Base-by-base conservation (phyloP, 2,888 invertebrate genomes). In the Andrena minutula region DNA sequence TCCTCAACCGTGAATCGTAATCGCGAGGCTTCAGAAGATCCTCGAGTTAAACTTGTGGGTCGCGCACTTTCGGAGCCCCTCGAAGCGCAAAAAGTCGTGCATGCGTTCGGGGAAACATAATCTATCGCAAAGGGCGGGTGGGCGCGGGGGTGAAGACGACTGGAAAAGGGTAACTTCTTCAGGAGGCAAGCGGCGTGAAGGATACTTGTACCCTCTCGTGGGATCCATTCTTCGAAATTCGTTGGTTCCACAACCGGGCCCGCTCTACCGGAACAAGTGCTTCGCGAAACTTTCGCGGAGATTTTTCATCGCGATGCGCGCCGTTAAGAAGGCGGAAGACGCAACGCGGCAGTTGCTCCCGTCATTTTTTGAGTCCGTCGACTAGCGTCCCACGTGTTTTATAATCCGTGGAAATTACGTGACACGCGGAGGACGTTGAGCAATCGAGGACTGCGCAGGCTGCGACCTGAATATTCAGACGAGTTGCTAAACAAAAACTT, bases 191-290 rank as follows among this genome's bases (percentile, higher is more conserved):
- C 70, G 77, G 82, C 85, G 85, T 86, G 64, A 85, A 75, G 77
- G 72, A 85, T 79, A 71, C 78, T 77, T 49, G 70, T 49, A 41
- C 65, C 61, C 75, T 76, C 71, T 78, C 47, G 32, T 71, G 61
- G 64, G 68, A 71, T 88, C 79, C 73, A 84, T 85, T 89, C 86
- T 86, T 86, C 76, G 81, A 80, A 79, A 85, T 83, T 83, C 83
- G 79, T 49, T 69, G 82, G 77, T 80, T 82, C 64, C 74, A 78
- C 58, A 63, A 75, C 41, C 41, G 30, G 6, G 20, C 1, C 20
- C 69, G 75, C 63, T 75, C 79, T 82, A 63, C 72, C 80, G 83
- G 83, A 87, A 85, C 64, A 75, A 84, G 72, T 66, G 28, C 53
- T 20, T 58, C 72, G n/a, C 12, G 28, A 65, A 83, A 79, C 51